Evolutionary conservation across 2,113 vertebrate genomes (phyloP).

Genomic region (Sprattus sprattus): DNA sequence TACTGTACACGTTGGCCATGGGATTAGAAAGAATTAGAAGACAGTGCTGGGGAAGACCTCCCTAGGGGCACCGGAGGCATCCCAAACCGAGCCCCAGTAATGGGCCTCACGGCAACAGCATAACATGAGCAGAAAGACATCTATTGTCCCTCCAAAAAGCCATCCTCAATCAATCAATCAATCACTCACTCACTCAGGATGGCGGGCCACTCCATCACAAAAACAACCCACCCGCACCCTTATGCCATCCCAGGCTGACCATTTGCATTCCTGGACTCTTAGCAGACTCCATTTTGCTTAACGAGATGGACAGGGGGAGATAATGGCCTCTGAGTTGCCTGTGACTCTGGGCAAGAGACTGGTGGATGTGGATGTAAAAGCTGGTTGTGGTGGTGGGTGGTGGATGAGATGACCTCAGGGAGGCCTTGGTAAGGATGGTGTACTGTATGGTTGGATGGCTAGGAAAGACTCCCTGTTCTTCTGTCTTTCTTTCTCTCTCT

Average conservation of each 20-base stretch:
- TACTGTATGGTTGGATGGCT: not conserved
- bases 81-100: not conserved
- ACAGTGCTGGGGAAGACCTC: not conserved
- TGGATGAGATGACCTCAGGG: not conserved
- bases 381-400: not conserved
- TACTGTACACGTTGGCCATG: not conserved
- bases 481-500: not conserved
- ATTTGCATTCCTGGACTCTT: constrained; percentile 44
- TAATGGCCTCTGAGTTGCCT: constrained; percentile 34
- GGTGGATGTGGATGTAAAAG: not conserved
- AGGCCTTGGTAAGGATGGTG: not conserved
- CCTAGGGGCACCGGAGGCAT: not conserved
- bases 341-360: constrained; percentile 24
- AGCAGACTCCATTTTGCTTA: constrained; percentile 37
- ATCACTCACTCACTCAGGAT: not conserved
- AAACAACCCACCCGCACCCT: constrained; percentile 30
- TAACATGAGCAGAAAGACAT: not conserved
- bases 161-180: not conserved
- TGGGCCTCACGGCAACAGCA: not conserved
- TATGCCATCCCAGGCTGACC: constrained; percentile 28
- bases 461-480: not conserved
- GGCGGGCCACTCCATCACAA: constrained; percentile 12
- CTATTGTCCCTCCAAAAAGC: not conserved
- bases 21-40: constrained; percentile 1
- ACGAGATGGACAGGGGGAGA: constrained; percentile 37